These are phyloP conservation scores for Herminia tarsipennalis DNA, from an alignment of 2,888 invertebrate genomes.

Conservation along the genomic window DNA sequence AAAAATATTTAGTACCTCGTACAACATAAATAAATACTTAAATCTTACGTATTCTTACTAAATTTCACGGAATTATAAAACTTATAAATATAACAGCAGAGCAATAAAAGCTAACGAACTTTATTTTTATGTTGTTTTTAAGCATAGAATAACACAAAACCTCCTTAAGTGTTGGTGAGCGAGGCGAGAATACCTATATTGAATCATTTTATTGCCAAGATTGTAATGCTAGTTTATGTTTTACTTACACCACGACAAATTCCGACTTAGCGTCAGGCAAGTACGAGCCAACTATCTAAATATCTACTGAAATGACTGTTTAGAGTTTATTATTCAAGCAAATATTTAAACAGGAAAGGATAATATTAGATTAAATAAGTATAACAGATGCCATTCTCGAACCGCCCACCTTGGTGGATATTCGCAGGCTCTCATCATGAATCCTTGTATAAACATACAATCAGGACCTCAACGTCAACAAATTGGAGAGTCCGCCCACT, in stretches of 20 bases:
- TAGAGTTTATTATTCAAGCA: slow-evolving; percentile 31
- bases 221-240: background rate
- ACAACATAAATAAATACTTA: no score
- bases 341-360: no score
- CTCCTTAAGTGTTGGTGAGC: no score
- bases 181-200: no score
- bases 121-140: no score
- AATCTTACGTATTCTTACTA: no score
- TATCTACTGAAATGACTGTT: slow-evolving; percentile 26
- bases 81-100: no score
- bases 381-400: slow-evolving; percentile 59
- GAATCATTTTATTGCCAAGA: no score
- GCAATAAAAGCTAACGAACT: no score
- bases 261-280: slow-evolving; percentile 6
- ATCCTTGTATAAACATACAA: slow-evolving; percentile 69
- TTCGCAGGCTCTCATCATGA: slow-evolving; percentile 59
- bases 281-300: slow-evolving; percentile 3
- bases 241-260: slow-evolving; percentile 9
- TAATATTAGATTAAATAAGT: slow-evolving; percentile 56
- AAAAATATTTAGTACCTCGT: no score
- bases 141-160: no score
- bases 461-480: slow-evolving; percentile 72
- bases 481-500: slow-evolving; percentile 73
- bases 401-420: slow-evolving; percentile 60
- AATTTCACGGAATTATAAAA: no score